Evolutionary conservation across 2,888 invertebrate species (phyloP).

Genomic region (Agrilus cyanescens): DNA sequence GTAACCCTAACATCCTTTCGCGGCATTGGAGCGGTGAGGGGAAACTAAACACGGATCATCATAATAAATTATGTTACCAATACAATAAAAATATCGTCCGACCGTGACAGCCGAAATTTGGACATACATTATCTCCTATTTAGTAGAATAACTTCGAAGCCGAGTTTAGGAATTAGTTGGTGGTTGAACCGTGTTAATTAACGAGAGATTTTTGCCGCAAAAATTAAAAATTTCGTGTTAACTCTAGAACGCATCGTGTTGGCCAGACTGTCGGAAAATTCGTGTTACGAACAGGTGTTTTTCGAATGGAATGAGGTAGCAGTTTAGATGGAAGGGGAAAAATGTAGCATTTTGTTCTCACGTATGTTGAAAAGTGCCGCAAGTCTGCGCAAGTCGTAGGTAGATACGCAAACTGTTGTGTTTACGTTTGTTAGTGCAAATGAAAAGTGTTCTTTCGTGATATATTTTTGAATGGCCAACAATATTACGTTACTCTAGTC

Average conservation of each 20-base stretch:
- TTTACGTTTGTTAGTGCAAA: no score
- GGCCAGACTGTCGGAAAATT: constrained; percentile 57
- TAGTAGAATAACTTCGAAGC: no score
- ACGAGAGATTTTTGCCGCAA: no score
- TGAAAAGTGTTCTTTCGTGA: no score
- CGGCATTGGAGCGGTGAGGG: constrained; percentile 15
- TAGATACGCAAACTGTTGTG: no score
- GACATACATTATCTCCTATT: no score
- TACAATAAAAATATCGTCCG: constrained; percentile 13
- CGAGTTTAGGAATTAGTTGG: no score
- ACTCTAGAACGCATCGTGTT: constrained; percentile 25
- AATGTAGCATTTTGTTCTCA: constrained; percentile 31
- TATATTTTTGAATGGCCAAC: no score
- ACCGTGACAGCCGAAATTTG: no score
- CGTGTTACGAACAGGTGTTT: constrained; percentile 66
- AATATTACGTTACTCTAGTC: no score
- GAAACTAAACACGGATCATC: constrained; percentile 14
- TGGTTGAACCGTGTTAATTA: no score
- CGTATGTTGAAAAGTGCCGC: constrained; percentile 28
- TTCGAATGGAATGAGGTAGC: constrained; percentile 52
- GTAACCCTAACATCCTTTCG: constrained; percentile 60
- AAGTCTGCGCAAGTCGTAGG: constrained; percentile 10
- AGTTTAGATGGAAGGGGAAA: constrained; percentile 26
- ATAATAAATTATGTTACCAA: constrained; percentile 18
- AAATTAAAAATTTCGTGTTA: no score